Percentiles rank a stretch among this genome's conserved stretches.
These are phyloP conservation scores for Orgyia antiqua DNA, from an alignment of 2,888 invertebrate species.

Conservation along the genomic window DNA sequence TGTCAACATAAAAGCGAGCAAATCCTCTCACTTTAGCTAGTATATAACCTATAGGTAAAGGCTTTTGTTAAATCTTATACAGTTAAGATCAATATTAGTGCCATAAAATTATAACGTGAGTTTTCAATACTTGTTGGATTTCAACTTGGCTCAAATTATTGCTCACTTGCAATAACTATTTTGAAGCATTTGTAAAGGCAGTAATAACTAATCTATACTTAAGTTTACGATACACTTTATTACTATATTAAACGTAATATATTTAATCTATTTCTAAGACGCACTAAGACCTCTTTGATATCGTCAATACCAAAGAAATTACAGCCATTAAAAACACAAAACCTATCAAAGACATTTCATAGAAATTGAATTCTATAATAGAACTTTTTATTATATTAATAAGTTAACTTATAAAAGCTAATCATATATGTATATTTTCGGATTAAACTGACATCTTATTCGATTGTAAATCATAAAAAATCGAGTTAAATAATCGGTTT, in stretches of 20 bases:
- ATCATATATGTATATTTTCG: slow-evolving; percentile 10
- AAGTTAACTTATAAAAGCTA: slow-evolving; percentile 12
- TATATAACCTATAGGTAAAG: too few species aligned
- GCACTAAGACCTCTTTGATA: slow-evolving; percentile 1
- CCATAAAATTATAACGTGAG: too few species aligned
- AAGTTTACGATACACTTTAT: slow-evolving; percentile 18
- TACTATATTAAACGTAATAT: slow-evolving; percentile 8
- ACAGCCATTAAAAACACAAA: slow-evolving; percentile 6
- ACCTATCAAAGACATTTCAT: slow-evolving; percentile 7
- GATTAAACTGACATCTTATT: slow-evolving; percentile 14
- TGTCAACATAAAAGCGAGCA: too few species aligned
- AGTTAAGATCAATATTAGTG: too few species aligned
- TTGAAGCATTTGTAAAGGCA: slow-evolving; percentile 13
- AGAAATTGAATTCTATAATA: slow-evolving; percentile 11
- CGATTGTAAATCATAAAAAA: slow-evolving; percentile 27
- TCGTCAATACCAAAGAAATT: slow-evolving; percentile 4
- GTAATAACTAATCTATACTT: slow-evolving; percentile 5
- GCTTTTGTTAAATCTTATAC: too few species aligned
- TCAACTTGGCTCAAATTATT: not conserved
- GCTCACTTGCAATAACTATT: not conserved
- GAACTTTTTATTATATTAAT: slow-evolving; percentile 7
- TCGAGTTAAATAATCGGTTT: slow-evolving; percentile 26
- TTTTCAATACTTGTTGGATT: too few species aligned
- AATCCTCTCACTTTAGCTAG: too few species aligned
- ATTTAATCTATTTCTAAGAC: slow-evolving; percentile 1